phyloP scores from a whole-genome alignment of 2,888 invertebrate species.

The Eubasilissa splendida region DNA sequence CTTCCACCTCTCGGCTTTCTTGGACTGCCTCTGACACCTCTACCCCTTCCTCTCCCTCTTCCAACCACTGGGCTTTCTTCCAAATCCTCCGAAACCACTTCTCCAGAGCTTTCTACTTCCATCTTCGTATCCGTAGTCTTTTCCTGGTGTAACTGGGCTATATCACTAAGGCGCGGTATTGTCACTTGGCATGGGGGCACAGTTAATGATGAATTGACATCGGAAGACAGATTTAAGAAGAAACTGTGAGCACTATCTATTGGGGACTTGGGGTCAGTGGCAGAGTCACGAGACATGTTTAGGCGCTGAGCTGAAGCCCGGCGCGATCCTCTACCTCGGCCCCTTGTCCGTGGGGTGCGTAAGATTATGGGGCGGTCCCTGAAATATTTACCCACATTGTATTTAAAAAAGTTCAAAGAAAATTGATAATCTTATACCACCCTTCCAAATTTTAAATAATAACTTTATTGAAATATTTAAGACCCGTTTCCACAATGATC shows the following conservation, averaged over 20 bases:
- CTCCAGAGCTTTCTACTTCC: constrained; percentile 16
- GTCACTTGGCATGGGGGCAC: constrained; percentile 65
- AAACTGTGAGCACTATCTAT: constrained; percentile 60
- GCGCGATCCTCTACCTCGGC: constrained; percentile 59
- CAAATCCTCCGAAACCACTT: constrained; percentile 12
- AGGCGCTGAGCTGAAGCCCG: constrained; percentile 10
- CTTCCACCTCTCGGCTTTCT: constrained; percentile 61
- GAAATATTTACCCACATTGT: constrained; percentile 58
- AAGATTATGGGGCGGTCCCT: constrained; percentile 68
- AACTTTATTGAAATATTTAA: no score
- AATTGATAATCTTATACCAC: no score
- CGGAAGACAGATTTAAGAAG: constrained; percentile 63
- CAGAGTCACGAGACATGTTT: constrained; percentile 52
- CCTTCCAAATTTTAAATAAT: no score
- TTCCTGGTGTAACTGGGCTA: constrained; percentile 36
- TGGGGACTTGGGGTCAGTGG: constrained; percentile 42
- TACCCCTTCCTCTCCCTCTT: constrained; percentile 60
- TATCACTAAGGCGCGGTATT: constrained; percentile 27
- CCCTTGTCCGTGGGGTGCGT: constrained; percentile 60
- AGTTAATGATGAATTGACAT: constrained; percentile 63
- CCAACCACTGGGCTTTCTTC: constrained; percentile 61
- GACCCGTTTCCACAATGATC: no score
- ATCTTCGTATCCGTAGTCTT: constrained; percentile 40
- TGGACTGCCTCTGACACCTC: constrained; percentile 60
- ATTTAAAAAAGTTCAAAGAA: no score